Evolutionary conservation across 2,888 invertebrate genomes (phyloP).

Genomic region (Dynastes grantii): DNA sequence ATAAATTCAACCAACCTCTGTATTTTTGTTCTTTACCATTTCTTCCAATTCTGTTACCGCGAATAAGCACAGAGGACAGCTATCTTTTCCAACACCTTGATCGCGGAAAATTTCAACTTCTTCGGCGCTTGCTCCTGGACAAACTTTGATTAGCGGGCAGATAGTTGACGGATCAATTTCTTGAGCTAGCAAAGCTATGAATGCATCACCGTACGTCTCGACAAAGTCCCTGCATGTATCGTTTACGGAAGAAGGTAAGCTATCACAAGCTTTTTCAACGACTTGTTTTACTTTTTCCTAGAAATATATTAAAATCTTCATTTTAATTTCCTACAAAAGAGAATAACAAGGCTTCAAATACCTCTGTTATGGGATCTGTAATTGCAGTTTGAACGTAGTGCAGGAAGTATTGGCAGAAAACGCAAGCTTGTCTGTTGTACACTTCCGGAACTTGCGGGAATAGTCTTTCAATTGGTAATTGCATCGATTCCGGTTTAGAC

Average conservation of each 20-base stretch:
- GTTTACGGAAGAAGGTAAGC: conserved; percentile 77
- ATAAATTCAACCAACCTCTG: conserved; percentile 75
- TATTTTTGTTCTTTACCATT: conserved; percentile 81
- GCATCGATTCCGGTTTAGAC: conserved; percentile 65
- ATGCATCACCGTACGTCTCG: conserved; percentile 83
- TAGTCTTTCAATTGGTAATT: conserved; percentile 74
- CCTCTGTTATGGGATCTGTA: conserved; percentile 80
- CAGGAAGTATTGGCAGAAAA: conserved; percentile 87
- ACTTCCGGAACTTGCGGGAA: conserved; percentile 65
- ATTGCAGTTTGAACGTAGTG: conserved; percentile 85
- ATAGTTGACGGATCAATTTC: conserved; percentile 84
- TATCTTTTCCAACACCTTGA: conserved; percentile 73
- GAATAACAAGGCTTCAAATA: conserved; percentile 60
- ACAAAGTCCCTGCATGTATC: conserved; percentile 84
- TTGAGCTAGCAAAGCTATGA: conserved; percentile 85
- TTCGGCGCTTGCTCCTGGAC: conserved; percentile 74
- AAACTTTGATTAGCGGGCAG: conserved; percentile 82
- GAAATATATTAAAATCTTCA: conserved; percentile 9
- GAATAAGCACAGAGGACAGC: conserved; percentile 89
- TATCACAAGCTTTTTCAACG: conserved; percentile 80
- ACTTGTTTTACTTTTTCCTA: conserved; percentile 80
- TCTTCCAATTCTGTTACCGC: conserved; percentile 85
- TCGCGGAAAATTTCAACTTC: conserved; percentile 74
- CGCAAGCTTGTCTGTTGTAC: conserved; percentile 76
- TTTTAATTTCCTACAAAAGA: background rate